Conservation (phyloP, 2,797 vertebrate genomes). For the Psittacula derbiana region DNA sequence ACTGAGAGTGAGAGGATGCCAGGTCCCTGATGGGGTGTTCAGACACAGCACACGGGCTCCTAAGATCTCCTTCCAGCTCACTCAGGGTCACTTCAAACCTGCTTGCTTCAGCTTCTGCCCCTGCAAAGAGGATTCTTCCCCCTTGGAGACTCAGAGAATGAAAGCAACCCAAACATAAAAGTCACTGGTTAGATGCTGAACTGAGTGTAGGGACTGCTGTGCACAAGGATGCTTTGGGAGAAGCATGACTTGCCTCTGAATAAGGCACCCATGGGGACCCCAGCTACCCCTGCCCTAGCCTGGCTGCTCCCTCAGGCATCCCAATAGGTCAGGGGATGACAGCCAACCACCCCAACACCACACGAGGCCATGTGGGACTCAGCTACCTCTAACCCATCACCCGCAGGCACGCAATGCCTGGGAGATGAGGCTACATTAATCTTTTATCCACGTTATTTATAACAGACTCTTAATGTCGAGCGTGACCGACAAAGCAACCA, state of each 20-base stretch:
- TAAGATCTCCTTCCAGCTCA: neutral
- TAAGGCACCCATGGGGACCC: neutral
- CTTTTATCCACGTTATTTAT: neutral
- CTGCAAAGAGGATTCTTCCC: neutral
- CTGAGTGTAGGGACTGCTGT: neutral
- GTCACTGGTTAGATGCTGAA: neutral
- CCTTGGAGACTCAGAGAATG: neutral
- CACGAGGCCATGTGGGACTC: neutral
- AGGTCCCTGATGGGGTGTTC: neutral
- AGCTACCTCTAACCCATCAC: neutral
- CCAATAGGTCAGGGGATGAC: neutral
- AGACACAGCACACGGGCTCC: neutral
- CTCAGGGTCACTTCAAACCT: neutral
- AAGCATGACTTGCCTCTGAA: neutral
- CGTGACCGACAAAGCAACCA: neutral
- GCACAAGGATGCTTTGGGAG: neutral
- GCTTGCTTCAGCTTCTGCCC: neutral
- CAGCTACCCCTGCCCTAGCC: neutral
- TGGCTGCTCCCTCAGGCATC: neutral
- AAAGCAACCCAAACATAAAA: neutral
- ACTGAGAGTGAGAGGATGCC: neutral
- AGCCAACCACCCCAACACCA: neutral
- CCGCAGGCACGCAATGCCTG: rapidly evolving
- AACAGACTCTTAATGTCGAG: rapidly evolving
- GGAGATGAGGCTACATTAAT: rapidly evolving